A percentile compares a stretch with the other conserved stretches of the same genome.
phyloP scores from a whole-genome alignment of 2,113 vertebrate genomes.

The Balaeniceps rex region DNA sequence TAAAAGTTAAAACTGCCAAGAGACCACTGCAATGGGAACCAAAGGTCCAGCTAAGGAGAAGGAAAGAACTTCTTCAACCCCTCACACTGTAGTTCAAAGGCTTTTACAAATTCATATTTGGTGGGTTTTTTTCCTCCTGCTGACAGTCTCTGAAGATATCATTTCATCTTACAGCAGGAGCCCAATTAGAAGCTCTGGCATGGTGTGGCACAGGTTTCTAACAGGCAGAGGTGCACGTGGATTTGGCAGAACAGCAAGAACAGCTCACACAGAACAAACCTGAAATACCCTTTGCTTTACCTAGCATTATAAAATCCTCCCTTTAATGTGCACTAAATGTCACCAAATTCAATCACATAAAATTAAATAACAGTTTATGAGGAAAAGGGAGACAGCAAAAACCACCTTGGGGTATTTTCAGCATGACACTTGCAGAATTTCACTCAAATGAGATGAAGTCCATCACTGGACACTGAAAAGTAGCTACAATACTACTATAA shows the following conservation, averaged over 20 bases:
- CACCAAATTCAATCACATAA: neutral
- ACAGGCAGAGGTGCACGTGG: neutral
- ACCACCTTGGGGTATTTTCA: neutral
- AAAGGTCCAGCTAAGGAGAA: neutral
- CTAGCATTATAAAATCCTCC: neutral
- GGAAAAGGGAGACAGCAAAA: neutral
- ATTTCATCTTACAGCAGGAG: neutral
- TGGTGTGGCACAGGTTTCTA: neutral
- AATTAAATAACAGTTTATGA: neutral
- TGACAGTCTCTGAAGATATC: neutral
- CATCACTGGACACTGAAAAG: neutral
- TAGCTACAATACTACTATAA: neutral
- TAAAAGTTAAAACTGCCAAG: neutral
- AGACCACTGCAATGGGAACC: neutral
- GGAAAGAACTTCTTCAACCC: neutral
- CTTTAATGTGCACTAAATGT: neutral
- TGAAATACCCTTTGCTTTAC: slow-evolving; percentile 12
- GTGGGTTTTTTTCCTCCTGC: neutral
- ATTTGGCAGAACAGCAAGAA: neutral
- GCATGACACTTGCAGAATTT: neutral
- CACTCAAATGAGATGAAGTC: neutral
- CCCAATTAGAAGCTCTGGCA: neutral
- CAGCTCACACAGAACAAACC: neutral
- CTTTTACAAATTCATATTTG: neutral
- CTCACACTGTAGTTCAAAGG: neutral